Evolutionary conservation across 23 tunicate species (phyloP), one percentile per base, ranked within the genome.

Genomic region (Oikopleura albicans): DNA sequence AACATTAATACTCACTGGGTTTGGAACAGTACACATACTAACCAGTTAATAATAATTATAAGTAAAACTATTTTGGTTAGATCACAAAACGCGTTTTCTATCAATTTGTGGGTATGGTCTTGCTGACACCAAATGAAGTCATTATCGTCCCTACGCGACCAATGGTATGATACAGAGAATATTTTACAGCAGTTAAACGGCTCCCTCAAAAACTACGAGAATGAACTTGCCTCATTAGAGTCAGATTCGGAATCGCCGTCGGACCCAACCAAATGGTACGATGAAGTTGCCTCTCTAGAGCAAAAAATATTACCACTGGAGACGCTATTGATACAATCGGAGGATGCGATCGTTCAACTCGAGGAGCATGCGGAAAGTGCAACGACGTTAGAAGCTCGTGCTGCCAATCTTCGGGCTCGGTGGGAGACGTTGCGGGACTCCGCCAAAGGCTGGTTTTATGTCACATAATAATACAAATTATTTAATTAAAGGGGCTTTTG

Each of bases 341-440:
- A 71, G 4, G 79, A 71, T 31, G 27, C 79, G 31, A 71, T 71
- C 2, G 37, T 71, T 71, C 79, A 71, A 29, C 31, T 71, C 28
- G 79, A 71, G 31, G 27, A 16, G 37, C 79, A 71, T 37, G 31
- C 79, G 2, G 79, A 71, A 71, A 16, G 34, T 71, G 33, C 34
- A 16, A 71, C 34, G 2, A 12, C 79, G 33, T 37, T 71, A 16
- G 35, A 71, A 71, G 35, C 79, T 29, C 79, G 79, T 34, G 79
- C 79, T 34, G 79, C 79, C 2, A 71, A 71, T 71, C 37, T 71
- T 27, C 33, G 79, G 4, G 79, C 79, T 71, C 33, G 79, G 31
- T 71, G 79, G 79, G 79, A 71, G 37, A 31, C 36, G 2, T 37
- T 71, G 2, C 35, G 34, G 37, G 79, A 71, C 35, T 2, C 36